Evolutionary conservation across 2,113 vertebrate genomes (phyloP).

Genomic region (Theropithecus gelada): DNA sequence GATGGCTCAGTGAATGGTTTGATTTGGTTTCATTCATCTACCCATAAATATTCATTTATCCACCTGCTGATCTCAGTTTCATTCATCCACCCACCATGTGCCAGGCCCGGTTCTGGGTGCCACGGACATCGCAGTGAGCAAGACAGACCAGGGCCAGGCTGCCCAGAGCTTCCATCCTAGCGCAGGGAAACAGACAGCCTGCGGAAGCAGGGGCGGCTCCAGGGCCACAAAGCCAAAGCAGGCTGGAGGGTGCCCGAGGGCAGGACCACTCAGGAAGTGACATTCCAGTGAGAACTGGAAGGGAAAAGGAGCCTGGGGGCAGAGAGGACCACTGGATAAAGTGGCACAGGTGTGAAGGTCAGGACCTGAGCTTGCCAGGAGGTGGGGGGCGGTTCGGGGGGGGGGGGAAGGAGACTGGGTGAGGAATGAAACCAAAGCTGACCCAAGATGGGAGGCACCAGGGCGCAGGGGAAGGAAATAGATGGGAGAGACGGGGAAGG

Average conservation of each 20-base stretch:
- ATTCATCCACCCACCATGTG: neutral
- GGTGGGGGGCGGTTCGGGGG: no score
- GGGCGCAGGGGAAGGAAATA: no score
- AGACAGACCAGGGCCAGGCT: accelerated
- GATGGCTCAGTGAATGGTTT: neutral
- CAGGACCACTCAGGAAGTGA: neutral
- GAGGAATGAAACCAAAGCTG: neutral
- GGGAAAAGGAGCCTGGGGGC: no score
- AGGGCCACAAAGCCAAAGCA: neutral
- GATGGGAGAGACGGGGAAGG: accelerated
- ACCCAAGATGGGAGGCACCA: neutral
- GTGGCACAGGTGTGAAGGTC: neutral
- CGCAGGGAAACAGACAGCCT: accelerated
- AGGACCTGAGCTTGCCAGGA: neutral
- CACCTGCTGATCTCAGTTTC: neutral
- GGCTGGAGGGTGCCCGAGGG: neutral
- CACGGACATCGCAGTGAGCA: neutral
- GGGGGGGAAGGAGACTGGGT: accelerated
- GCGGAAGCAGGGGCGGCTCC: neutral
- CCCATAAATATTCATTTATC: neutral
- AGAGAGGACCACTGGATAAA: neutral
- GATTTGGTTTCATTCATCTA: accelerated
- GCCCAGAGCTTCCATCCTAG: neutral
- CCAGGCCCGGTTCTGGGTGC: neutral
- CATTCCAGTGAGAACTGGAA: neutral